Percentiles rank a stretch among this genome's conserved stretches.
Evolutionary conservation across 2,888 invertebrate species (phyloP).

Genomic region (Euproctis similis): DNA sequence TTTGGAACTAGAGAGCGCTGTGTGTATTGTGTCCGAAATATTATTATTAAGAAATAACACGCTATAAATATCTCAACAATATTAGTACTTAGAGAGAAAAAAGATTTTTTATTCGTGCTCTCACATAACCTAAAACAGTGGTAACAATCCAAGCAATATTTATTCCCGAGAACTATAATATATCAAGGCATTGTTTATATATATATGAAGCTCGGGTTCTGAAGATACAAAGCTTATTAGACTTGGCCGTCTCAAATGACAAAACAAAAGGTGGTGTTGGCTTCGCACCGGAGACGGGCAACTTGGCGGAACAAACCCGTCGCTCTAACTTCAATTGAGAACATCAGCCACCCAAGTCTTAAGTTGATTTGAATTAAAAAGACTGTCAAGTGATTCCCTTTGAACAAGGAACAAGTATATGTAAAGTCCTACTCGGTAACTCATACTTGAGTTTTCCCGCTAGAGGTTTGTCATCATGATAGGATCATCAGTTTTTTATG

Average conservation of each 20-base stretch:
- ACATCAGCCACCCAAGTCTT: constrained; percentile 19
- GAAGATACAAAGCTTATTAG: constrained; percentile 25
- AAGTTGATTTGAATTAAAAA: constrained; percentile 29
- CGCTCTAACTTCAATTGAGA: constrained; percentile 31
- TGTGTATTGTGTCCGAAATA: no score
- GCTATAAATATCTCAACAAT: no score
- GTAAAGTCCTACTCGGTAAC: constrained; percentile 13
- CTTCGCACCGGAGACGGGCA: constrained; percentile 22
- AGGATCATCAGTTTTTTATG: no score
- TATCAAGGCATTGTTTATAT: constrained; percentile 5
- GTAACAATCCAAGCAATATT: constrained; percentile 12
- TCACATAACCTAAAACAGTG: no score
- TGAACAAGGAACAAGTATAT: constrained; percentile 16
- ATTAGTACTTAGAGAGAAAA: no score
- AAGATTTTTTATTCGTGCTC: no score
- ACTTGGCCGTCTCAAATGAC: constrained; percentile 36
- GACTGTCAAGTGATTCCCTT: constrained; percentile 18
- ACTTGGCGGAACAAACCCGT: constrained; percentile 31
- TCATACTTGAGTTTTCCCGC: constrained; percentile 8
- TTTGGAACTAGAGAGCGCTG: no score
- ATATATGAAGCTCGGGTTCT: constrained; percentile 24
- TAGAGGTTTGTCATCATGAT: no score
- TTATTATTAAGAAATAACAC: no score
- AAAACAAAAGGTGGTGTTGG: constrained; percentile 40
- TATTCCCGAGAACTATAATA: constrained; percentile 19